Percentiles rank a stretch among this genome's conserved stretches.
Evolutionary conservation across 1,140 invertebrate species (phyloP).

Genomic region (Achatina immaculata): DNA sequence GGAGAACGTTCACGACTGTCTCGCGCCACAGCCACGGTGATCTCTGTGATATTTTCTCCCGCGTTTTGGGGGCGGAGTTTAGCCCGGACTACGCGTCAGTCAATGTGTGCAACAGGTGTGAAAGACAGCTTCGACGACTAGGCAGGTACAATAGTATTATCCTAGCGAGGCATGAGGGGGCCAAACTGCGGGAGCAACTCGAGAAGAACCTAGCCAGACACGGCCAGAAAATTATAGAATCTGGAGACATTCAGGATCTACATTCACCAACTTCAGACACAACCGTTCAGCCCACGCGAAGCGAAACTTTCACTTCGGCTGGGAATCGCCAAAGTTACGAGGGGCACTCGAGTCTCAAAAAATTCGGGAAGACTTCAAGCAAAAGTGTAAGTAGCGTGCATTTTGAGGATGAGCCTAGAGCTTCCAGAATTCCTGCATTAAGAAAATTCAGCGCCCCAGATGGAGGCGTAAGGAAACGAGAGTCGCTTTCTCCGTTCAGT

Average conservation of each 20-base stretch:
- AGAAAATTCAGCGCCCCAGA: not conserved
- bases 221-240: slow-evolving; percentile 18
- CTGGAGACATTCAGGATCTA: not conserved
- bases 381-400: not conserved
- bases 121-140: slow-evolving; percentile 26
- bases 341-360: not conserved
- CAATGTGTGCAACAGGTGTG: slow-evolving; percentile 33
- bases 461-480: not conserved
- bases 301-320: not conserved
- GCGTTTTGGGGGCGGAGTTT: slow-evolving; percentile 29
- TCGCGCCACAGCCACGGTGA: not conserved
- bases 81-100: slow-evolving; percentile 20
- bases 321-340: not conserved
- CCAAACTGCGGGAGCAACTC: slow-evolving; percentile 13
- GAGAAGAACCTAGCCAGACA: slow-evolving; percentile 31
- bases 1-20: not conserved
- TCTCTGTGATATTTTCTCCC: slow-evolving; percentile 30
- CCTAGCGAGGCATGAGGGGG: slow-evolving; percentile 18
- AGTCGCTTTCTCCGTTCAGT: not conserved
- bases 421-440: not conserved
- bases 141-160: slow-evolving; percentile 33
- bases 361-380: not conserved
- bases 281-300: not conserved
- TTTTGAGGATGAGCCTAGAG: not conserved
- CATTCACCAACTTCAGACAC: not conserved